These are phyloP conservation scores for Sebastes baramenuke DNA, from an alignment of 2,797 vertebrate species.

Conservation along the genomic window DNA sequence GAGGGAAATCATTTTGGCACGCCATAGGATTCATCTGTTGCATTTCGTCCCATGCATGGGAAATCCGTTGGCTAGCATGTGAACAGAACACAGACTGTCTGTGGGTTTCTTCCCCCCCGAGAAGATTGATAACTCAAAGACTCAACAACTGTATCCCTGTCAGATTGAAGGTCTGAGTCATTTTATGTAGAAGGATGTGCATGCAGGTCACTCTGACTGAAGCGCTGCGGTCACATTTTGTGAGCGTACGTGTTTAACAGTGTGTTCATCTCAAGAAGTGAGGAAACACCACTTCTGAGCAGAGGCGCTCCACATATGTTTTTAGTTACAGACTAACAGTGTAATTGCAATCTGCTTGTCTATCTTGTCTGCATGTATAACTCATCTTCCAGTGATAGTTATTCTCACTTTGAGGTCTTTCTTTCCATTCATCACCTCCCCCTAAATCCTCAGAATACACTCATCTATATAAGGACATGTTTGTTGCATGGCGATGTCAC, in stretches of 20 bases:
- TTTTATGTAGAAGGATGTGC: not conserved
- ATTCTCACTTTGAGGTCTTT: not conserved
- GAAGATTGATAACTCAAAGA: not conserved
- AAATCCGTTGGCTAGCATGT: not conserved
- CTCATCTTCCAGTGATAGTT: not conserved
- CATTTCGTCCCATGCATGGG: conserved; percentile 5
- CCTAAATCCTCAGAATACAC: not conserved
- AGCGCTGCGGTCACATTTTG: not conserved
- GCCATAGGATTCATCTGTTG: conserved; percentile 11
- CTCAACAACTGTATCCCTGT: not conserved
- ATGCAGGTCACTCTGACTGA: not conserved
- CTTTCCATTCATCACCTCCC: not conserved
- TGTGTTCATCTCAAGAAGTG: not conserved
- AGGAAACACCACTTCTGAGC: not conserved
- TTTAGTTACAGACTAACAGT: conserved; percentile 15
- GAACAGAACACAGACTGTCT: not conserved
- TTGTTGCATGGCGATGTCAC: conserved; percentile 15
- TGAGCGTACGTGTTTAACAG: not conserved
- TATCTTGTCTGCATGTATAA: conserved; percentile 3
- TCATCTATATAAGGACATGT: conserved; percentile 39
- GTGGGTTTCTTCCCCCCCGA: not conserved
- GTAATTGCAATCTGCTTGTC: conserved; percentile 11
- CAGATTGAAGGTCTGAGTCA: not conserved
- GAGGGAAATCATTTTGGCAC: not conserved
- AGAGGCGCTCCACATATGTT: conserved; percentile 28